Evolutionary conservation across 2,113 vertebrate genomes (phyloP).

Genomic region (Cryptoleucopteryx plumbea): DNA sequence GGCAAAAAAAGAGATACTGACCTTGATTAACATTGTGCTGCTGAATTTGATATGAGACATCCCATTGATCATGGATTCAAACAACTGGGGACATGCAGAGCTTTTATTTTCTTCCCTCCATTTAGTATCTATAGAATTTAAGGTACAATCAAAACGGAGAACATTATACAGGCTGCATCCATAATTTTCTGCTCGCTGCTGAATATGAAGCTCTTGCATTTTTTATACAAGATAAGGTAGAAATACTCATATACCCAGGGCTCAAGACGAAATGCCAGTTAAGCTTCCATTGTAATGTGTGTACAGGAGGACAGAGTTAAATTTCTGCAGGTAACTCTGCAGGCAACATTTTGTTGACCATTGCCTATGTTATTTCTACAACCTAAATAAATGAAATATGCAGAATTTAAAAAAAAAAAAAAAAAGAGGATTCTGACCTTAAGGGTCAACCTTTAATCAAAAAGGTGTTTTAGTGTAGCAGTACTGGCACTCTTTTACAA

Average conservation of each 20-base stretch:
- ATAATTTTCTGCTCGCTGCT: not conserved
- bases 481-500: not conserved
- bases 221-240: not conserved
- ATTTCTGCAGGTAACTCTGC: not conserved
- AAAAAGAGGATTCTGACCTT: not conserved
- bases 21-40: constrained; percentile 48
- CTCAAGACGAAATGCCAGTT: not conserved
- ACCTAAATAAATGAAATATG: not conserved
- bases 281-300: not conserved
- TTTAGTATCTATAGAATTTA: not conserved
- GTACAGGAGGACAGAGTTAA: not conserved
- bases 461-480: not conserved
- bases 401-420: not conserved
- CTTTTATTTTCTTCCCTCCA: not conserved
- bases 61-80: constrained; percentile 14
- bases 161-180: not conserved
- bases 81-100: not conserved
- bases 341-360: not conserved
- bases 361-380: not conserved
- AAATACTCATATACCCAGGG: not conserved
- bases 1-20: not conserved
- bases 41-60: constrained; percentile 25
- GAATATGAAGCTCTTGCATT: not conserved
- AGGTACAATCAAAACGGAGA: not conserved
- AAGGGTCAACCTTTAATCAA: not conserved